Base-by-base conservation (phyloP, 2,113 vertebrate genomes). In the Cynoglossus semilaevis region DNA sequence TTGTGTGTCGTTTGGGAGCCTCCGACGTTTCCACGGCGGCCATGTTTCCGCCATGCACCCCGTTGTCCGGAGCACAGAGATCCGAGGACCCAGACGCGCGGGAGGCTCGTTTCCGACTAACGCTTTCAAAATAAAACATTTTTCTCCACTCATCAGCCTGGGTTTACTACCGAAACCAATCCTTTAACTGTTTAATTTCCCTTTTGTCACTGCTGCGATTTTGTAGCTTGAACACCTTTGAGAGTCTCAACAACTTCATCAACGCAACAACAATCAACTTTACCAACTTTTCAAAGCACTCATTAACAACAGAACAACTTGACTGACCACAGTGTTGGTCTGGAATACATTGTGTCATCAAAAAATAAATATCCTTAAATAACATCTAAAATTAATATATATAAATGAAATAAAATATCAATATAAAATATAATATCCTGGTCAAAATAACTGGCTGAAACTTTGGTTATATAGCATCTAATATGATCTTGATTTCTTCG, bases 31-130 rank as follows among this genome's bases (percentile, higher is more conserved):
- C 74, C 78, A 80, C 80, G 80, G 85, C 84, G 58, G 89, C 89
- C 90, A 91, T 91, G 65, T 91, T 91, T 86, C 79, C 71, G 81
- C 82, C 79, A 83, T 84, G 76, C 74, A 84, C 73, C 84, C 72
- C 72, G 76, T 70, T 68, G 72, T 63, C 84, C 76, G 73, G 58
- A 60, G 58, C 50, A 18, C 72, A 46, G 42, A 56, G 56, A 70
- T 76, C 77, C 63, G 50, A 67, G 54, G 52, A 72, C 36, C 56
- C 62, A 73, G 43, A 49, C 17, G 22, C 51, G 7, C 43, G 53
- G 51, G 58, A 37, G 22, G 1, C 5, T 0, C 14, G 19, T 79
- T 87, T 82, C 80, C 80, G 49, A 44, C 0, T 1, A 5, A 8
- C 11, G 38, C 42, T 67, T 87, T 83, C 76, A 82, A 59, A 84